A percentile compares a stretch with the other conserved stretches of the same genome.
phyloP scores from a whole-genome alignment of 37 sponge, comb jelly and placozoan species.

The Aplysina aerophoba region DNA sequence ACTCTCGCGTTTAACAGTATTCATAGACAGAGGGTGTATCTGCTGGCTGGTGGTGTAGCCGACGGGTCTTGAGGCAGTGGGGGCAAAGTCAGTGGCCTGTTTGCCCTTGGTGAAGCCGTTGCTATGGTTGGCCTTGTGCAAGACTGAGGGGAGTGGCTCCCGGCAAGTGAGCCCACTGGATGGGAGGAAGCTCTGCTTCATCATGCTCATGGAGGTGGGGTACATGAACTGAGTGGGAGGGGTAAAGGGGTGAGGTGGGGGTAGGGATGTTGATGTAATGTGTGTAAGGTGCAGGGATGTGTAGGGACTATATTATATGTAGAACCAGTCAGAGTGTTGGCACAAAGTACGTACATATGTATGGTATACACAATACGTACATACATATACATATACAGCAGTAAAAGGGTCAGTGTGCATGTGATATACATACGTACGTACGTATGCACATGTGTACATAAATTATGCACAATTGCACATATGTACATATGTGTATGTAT shows the following conservation, averaged over 20 bases:
- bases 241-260: background rate
- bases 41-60: background rate
- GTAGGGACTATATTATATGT: too few relatives aligned
- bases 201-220: constrained; percentile 72
- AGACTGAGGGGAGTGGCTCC: constrained; percentile 45
- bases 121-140: constrained; percentile 29
- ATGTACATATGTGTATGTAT: too few relatives aligned
- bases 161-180: background rate
- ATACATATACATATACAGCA: too few relatives aligned
- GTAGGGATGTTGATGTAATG: too few relatives aligned
- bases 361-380: too few relatives aligned
- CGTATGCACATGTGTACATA: too few relatives aligned
- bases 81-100: constrained; percentile 11
- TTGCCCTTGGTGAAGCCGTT: constrained; percentile 72
- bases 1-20: background rate
- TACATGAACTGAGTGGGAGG: constrained; percentile 10
- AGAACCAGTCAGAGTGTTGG: too few relatives aligned
- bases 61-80: background rate
- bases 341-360: too few relatives aligned
- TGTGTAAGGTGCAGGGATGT: too few relatives aligned
- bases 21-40: background rate
- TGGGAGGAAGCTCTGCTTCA: constrained; percentile 53
- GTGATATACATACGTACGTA: too few relatives aligned
- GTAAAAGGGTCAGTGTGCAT: too few relatives aligned
- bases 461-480: too few relatives aligned